Conservation (phyloP, 2,113 vertebrate genomes). For the Platysteira castanea region DNA sequence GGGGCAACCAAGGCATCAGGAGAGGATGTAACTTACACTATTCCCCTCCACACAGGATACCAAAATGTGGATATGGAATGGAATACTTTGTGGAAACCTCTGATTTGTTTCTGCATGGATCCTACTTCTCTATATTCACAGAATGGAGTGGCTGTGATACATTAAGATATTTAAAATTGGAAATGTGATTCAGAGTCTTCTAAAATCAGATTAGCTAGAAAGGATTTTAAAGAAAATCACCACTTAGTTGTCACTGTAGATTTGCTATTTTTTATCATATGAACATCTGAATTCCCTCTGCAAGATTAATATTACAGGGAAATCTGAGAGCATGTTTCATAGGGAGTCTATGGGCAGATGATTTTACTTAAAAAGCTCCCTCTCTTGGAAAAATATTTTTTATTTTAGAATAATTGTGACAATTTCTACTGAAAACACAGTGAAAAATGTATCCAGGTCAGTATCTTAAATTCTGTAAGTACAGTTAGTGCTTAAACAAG, state of each 20-base stretch:
- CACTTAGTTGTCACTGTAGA: not conserved
- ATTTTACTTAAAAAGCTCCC: not conserved
- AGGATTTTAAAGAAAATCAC: slow-evolving; percentile 4
- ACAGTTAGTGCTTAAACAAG: not conserved
- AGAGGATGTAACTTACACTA: not conserved
- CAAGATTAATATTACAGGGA: not conserved
- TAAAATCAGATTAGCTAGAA: not conserved
- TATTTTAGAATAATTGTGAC: not conserved
- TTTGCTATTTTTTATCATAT: not conserved
- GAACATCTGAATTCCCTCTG: slow-evolving; percentile 15
- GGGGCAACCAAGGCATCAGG: not conserved
- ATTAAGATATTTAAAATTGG: not conserved
- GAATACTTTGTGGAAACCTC: not conserved
- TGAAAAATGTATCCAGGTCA: not conserved
- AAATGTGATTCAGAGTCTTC: not conserved
- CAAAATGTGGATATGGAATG: too few relatives aligned
- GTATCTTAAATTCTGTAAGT: not conserved
- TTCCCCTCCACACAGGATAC: not conserved
- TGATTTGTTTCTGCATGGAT: not conserved
- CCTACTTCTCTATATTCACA: not conserved
- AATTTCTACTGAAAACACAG: not conserved
- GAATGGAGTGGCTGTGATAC: not conserved
- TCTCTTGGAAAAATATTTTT: not conserved
- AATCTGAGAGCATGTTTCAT: not conserved
- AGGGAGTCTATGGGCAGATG: not conserved